Evolutionary conservation across 2,797 vertebrate genomes (phyloP).

Genomic region (Helicolenus hilgendorfi): DNA sequence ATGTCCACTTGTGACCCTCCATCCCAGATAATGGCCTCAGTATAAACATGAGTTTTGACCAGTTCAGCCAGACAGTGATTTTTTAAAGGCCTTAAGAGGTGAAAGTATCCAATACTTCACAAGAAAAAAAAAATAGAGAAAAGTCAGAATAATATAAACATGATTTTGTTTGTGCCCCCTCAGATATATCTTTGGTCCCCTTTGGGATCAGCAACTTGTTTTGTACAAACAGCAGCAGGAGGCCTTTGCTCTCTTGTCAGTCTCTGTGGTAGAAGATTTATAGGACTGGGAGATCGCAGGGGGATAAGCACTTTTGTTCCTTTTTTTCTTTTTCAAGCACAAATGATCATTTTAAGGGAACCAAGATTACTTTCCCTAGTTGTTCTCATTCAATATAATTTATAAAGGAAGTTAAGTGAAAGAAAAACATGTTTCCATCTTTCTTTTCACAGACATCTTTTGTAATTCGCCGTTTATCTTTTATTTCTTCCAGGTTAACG

Average conservation of each 20-base stretch:
- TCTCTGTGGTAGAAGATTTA: background rate
- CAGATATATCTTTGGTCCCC: background rate
- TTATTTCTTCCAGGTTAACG: conserved; percentile 88
- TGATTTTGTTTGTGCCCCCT: background rate
- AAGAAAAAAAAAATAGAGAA: background rate
- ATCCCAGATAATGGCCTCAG: background rate
- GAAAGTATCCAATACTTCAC: background rate
- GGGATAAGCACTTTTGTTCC: background rate
- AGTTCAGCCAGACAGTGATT: background rate
- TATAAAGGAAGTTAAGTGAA: background rate
- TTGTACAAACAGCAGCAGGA: background rate
- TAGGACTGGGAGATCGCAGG: background rate
- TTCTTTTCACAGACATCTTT: background rate
- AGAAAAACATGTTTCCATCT: background rate
- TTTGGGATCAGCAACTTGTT: background rate
- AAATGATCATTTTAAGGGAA: background rate
- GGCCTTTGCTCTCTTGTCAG: background rate
- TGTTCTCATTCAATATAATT: background rate
- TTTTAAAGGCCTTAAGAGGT: background rate
- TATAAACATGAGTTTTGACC: background rate
- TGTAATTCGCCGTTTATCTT: background rate
- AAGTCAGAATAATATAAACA: background rate
- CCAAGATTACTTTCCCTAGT: background rate
- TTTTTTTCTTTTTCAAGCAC: background rate
- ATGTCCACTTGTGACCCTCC: background rate